These are phyloP conservation scores for Drosophila barbarae DNA, from an alignment of 2,888 invertebrate genomes.

Conservation along the genomic window DNA sequence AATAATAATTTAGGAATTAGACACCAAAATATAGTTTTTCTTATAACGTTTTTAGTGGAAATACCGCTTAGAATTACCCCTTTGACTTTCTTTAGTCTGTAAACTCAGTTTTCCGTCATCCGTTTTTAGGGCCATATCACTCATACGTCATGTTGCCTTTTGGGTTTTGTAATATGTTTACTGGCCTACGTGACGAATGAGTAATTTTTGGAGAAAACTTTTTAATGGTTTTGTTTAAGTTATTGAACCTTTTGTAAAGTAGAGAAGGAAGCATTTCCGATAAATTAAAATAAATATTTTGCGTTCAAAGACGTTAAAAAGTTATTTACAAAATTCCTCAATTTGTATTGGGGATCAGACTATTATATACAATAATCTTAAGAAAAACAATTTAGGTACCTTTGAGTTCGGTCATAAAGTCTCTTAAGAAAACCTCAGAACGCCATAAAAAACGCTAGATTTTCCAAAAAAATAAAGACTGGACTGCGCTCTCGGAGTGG, in stretches of 20 bases:
- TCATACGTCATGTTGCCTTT: slow-evolving; percentile 16
- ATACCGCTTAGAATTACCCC: not conserved
- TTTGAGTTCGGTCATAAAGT: not conserved
- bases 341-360: too few relatives aligned
- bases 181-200: slow-evolving; percentile 18
- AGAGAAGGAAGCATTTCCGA: not conserved
- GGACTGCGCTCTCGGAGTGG: not conserved
- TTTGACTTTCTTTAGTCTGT: too few relatives aligned
- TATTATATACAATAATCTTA: too few relatives aligned
- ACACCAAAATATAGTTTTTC: not conserved
- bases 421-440: not conserved
- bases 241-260: not conserved
- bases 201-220: slow-evolving; percentile 1
- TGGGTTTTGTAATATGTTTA: not conserved
- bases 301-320: not conserved
- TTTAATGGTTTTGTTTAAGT: not conserved
- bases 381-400: too few relatives aligned
- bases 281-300: not conserved
- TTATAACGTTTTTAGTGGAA: not conserved
- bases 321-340: not conserved
- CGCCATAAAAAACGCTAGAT: not conserved
- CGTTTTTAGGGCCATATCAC: not conserved
- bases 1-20: too few relatives aligned
- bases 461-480: slow-evolving; percentile 2
- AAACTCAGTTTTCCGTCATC: not conserved